Evolutionary conservation across 2,113 vertebrate species (phyloP).

Genomic region (Neopipo cinnamomea): DNA sequence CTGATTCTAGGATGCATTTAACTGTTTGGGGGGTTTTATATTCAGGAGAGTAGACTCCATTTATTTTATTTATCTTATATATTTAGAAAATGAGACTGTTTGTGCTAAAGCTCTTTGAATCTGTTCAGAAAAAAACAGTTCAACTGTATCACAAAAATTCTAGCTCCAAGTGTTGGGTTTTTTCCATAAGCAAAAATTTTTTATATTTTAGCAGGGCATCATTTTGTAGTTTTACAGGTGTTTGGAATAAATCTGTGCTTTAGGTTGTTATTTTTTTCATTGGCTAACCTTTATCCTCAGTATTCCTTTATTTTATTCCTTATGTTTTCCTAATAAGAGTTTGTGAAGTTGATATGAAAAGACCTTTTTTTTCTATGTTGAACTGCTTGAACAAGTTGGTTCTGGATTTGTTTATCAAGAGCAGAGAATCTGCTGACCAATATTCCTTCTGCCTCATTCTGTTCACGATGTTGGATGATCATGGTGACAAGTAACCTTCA

Average conservation of each 20-base stretch:
- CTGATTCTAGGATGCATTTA: not conserved
- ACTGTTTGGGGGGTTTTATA: not conserved
- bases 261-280: not conserved
- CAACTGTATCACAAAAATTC: not conserved
- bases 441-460: not conserved
- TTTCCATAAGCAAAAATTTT: not conserved
- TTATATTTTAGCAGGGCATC: not conserved
- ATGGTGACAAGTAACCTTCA: not conserved
- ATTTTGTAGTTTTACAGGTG: not conserved
- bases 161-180: not conserved
- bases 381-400: not conserved
- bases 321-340: not conserved
- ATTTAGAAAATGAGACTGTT: not conserved
- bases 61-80: not conserved
- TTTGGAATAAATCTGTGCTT: not conserved
- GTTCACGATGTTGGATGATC: not conserved
- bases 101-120: not conserved
- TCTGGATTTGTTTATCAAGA: not conserved
- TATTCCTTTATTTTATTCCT: not conserved
- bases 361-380: not conserved
- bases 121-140: not conserved
- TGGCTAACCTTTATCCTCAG: not conserved
- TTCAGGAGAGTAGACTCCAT: not conserved
- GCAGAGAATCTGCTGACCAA: not conserved
- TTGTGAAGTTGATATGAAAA: not conserved